Conservation (phyloP, 2,888 invertebrate species). For the Atethmia centrago region DNA sequence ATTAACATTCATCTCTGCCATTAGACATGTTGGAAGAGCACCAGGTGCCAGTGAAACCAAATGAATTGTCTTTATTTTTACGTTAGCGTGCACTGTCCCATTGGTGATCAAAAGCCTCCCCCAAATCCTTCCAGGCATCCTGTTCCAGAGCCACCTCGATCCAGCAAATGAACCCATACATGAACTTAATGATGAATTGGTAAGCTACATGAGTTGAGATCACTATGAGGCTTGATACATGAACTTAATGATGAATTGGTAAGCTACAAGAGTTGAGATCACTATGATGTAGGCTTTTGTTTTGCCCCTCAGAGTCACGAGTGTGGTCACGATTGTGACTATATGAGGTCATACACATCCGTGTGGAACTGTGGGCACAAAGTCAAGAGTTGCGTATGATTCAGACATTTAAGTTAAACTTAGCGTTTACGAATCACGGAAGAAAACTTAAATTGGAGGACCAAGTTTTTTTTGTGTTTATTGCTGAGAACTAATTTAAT, state of each 20-base stretch:
- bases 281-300: not conserved
- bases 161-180: not conserved
- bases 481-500: not conserved
- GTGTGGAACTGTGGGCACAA: constrained; percentile 28
- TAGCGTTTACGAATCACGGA: constrained; percentile 2
- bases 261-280: not conserved
- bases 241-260: not conserved
- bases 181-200: not conserved
- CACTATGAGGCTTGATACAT: not conserved
- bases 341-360: constrained; percentile 52
- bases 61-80: no score
- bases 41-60: not conserved
- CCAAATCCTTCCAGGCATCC: no score
- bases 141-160: no score
- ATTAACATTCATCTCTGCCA: not conserved
- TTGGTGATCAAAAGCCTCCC: no score
- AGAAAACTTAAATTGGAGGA: constrained; percentile 5
- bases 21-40: not conserved
- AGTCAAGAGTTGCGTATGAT: constrained; percentile 40
- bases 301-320: not conserved
- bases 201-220: not conserved
- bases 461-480: not conserved
- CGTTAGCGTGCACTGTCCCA: no score
- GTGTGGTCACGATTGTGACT: constrained; percentile 22
- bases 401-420: constrained; percentile 21